Conservation (phyloP, 1,140 invertebrate species). For the Globodera ellingtonae region DNA sequence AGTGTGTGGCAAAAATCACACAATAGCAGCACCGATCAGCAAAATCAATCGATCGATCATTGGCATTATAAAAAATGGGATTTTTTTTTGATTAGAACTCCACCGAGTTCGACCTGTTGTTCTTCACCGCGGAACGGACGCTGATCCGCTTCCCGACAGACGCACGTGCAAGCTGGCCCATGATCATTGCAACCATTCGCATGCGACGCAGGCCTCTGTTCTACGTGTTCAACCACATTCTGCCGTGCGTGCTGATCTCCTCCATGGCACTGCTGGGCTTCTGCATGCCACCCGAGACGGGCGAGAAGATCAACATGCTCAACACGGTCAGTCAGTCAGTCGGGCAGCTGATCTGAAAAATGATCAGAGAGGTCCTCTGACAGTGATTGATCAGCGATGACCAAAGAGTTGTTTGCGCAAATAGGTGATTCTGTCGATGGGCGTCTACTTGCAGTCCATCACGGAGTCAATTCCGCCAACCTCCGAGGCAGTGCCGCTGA, state of each 20-base stretch:
- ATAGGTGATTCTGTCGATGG: slow-evolving; percentile 78
- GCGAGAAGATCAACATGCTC: slow-evolving; percentile 77
- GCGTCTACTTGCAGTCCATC: slow-evolving; percentile 86
- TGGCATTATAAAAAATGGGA: no score
- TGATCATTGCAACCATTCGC: slow-evolving; percentile 53
- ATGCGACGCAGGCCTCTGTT: slow-evolving; percentile 61
- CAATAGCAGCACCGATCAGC: no score
- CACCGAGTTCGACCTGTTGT: slow-evolving; percentile 59
- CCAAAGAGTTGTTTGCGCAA: background rate
- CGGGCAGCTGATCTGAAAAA: background rate
- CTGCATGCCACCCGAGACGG: slow-evolving; percentile 87
- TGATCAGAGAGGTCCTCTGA: background rate
- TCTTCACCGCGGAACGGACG: slow-evolving; percentile 57
- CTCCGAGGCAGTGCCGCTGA: slow-evolving; percentile 82
- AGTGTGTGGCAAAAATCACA: no score
- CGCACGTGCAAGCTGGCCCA: slow-evolving; percentile 46
- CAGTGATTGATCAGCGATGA: no score
- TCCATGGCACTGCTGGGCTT: slow-evolving; percentile 82
- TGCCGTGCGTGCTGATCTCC: slow-evolving; percentile 86
- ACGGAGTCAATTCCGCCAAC: slow-evolving; percentile 84
- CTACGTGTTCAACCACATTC: slow-evolving; percentile 64
- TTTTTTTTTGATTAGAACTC: slow-evolving; percentile 40
- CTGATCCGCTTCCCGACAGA: slow-evolving; percentile 48
- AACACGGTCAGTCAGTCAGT: slow-evolving; percentile 71
- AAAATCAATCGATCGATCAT: no score